These are phyloP conservation scores for Sebastes aleutianus DNA, from an alignment of 2,797 vertebrate genomes.

Conservation along the genomic window DNA sequence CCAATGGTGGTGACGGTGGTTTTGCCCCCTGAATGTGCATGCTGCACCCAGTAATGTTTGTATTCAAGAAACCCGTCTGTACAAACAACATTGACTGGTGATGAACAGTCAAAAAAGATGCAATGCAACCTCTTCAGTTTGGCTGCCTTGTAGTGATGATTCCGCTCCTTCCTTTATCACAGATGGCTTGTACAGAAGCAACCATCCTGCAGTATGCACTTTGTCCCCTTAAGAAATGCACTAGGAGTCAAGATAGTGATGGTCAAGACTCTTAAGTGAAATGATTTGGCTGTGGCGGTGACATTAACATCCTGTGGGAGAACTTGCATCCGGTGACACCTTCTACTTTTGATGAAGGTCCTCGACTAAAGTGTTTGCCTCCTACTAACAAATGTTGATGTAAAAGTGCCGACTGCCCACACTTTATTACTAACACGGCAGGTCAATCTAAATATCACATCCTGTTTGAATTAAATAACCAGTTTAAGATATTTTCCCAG, in stretches of 20 bases:
- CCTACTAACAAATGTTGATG: background rate
- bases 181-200: background rate
- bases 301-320: background rate
- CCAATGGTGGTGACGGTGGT: no score
- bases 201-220: background rate
- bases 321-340: background rate
- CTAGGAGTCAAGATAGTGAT: background rate
- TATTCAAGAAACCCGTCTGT: background rate
- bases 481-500: background rate
- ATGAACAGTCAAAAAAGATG: background rate
- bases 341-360: background rate
- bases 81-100: background rate
- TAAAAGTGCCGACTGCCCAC: background rate
- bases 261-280: background rate
- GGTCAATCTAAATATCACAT: background rate
- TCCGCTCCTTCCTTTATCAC: background rate
- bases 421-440: background rate
- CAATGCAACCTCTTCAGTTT: background rate
- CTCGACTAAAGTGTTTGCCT: conserved; percentile 8
- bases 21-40: no score
- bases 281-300: background rate
- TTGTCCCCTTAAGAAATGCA: background rate
- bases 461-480: background rate
- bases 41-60: no score
- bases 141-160: background rate